Evolutionary conservation across 2,888 invertebrate genomes (phyloP).

Genomic region (Apomyelois bistriatella): DNA sequence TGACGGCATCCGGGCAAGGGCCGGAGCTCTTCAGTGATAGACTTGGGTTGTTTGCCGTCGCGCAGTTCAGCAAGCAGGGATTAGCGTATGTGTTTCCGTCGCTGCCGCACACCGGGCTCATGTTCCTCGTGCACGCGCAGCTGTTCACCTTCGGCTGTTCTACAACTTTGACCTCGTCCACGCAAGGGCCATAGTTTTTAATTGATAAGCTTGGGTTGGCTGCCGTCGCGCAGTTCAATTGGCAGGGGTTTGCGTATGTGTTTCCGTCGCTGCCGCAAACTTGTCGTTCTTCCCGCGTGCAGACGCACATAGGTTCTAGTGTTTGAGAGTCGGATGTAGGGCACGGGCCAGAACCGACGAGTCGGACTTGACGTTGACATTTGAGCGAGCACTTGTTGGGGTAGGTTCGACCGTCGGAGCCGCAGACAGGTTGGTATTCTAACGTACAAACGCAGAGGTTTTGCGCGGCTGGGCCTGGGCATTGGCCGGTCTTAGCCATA

Average conservation of each 20-base stretch:
- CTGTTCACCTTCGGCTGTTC: neutral
- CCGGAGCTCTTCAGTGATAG: constrained; percentile 24
- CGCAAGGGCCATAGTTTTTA: constrained; percentile 22
- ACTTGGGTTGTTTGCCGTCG: constrained; percentile 20
- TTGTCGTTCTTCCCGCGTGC: constrained; percentile 1
- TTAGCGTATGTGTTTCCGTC: constrained; percentile 40
- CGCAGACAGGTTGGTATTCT: constrained; percentile 26
- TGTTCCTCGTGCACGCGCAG: constrained; percentile 32
- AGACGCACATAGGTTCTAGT: constrained; percentile 1
- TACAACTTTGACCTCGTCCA: neutral
- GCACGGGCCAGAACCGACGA: neutral
- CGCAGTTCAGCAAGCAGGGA: constrained; percentile 36
- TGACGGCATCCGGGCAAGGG: constrained; percentile 16
- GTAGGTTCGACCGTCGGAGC: constrained; percentile 82
- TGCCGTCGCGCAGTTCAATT: constrained; percentile 34
- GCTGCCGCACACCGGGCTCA: constrained; percentile 38
- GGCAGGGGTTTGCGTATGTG: constrained; percentile 38
- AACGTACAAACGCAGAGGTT: constrained; percentile 20
- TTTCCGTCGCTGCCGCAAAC: constrained; percentile 22
- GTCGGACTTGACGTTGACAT: constrained; percentile 13
- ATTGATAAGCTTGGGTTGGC: constrained; percentile 22
- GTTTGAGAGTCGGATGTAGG: neutral
- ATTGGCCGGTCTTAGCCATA: constrained; percentile 3
- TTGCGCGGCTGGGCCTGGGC: neutral
- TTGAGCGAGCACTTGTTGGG: constrained; percentile 67